Evolutionary conservation across 2,113 vertebrate genomes (phyloP).

Genomic region (Cavia aperea): DNA sequence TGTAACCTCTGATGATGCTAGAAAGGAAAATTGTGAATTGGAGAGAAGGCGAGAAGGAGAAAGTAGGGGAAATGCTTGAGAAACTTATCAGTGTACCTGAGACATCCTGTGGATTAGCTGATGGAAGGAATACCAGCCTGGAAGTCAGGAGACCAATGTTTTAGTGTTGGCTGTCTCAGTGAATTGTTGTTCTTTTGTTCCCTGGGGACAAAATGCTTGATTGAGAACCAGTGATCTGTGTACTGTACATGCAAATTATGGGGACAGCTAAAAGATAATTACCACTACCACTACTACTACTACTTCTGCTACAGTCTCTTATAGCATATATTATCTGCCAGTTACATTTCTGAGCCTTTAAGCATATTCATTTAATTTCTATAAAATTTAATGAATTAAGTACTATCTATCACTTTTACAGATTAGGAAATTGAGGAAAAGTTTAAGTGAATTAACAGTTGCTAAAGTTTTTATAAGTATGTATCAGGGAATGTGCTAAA

Average conservation of each 20-base stretch:
- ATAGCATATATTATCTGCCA: not conserved
- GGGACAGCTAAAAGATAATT: constrained; percentile 1
- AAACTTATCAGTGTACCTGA: not conserved
- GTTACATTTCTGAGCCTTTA: not conserved
- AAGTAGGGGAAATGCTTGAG: not conserved
- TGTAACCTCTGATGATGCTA: constrained; percentile 22
- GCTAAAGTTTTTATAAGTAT: constrained; percentile 24
- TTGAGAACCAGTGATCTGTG: not conserved
- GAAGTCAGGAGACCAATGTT: not conserved
- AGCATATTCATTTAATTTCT: constrained; percentile 17
- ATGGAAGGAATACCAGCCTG: not conserved
- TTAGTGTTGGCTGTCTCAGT: not conserved
- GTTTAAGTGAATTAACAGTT: constrained; percentile 26
- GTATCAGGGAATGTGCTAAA: not conserved
- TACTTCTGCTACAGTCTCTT: not conserved
- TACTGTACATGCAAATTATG: not conserved
- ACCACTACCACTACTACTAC: not conserved
- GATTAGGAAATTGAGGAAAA: not conserved
- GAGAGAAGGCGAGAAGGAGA: not conserved
- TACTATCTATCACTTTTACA: not conserved
- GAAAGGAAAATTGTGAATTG: not conserved
- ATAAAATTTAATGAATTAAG: not conserved
- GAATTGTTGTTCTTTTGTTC: not conserved
- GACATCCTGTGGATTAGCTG: not conserved
- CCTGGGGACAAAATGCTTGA: not conserved